Evolutionary conservation across 35 echinoderm and acorn worm species (phyloP).

Genomic region (Eucidaris tribuloides): DNA sequence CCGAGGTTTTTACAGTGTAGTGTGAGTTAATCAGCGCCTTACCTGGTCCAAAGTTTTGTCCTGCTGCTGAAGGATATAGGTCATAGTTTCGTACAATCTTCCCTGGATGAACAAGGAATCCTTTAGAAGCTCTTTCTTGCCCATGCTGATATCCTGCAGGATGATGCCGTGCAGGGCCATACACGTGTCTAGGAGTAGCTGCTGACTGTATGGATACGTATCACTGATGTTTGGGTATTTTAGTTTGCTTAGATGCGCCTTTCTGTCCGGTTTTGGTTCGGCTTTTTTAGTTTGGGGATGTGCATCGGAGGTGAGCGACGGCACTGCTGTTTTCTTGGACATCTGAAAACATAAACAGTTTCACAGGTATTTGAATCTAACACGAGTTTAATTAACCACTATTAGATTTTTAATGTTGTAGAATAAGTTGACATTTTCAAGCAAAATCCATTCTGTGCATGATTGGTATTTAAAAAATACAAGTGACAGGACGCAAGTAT

Average conservation of each 20-base stretch:
- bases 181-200: slow-evolving; percentile 76
- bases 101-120: slow-evolving; percentile 87
- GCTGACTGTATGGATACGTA: slow-evolving; percentile 85
- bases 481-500: too few species aligned
- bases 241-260: neutral
- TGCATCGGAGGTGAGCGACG: neutral
- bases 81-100: slow-evolving; percentile 83
- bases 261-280: neutral
- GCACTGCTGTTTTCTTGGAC: slow-evolving; percentile 19
- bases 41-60: slow-evolving; percentile 85
- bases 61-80: slow-evolving; percentile 79
- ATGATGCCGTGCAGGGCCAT: slow-evolving; percentile 91
- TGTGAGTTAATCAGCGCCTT: too few species aligned
- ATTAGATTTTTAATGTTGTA: too few species aligned
- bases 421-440: too few species aligned
- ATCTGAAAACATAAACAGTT: too few species aligned
- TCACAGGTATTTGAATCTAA: too few species aligned
- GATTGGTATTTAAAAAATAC: too few species aligned
- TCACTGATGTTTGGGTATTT: slow-evolving; percentile 90
- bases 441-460: too few species aligned
- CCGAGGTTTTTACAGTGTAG: too few species aligned
- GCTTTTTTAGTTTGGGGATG: neutral
- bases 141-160: slow-evolving; percentile 86
- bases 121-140: slow-evolving; percentile 90
- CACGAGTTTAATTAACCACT: too few species aligned